Evolutionary conservation across 30 jellyfish, hydroid and myxozoan genomes (phyloP), one percentile per base, ranked within the genome.

Genomic region (Aurelia aurita complex sp. Pacific): DNA sequence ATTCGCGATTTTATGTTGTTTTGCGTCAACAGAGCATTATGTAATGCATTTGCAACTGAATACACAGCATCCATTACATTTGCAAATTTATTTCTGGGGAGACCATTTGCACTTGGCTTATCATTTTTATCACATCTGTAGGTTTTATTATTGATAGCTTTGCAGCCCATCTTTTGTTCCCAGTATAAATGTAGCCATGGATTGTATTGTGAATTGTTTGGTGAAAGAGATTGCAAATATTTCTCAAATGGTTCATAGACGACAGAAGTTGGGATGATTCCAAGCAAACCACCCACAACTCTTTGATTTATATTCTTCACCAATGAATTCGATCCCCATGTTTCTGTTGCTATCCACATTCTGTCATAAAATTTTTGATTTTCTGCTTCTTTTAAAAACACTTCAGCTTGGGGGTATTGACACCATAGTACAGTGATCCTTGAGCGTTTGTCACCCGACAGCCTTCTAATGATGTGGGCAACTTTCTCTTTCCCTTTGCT

Each of bases 311-410:
- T 63, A 51, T 77, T 77, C 38, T 77, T 70, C 51, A 95, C 96
- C 18, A 73, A 62, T 29, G 35, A 52, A 52, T 92, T 82, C 55
- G 75, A 80, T 0, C 99, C 99, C 94, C 97, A 95, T 10, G 95
- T 87, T 79, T 95, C 99, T 1, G 99, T 95, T n/a, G 99, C 99
- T 35, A 95, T 89, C 99, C 99, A 95, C 35, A 90, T 90, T 59
- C 97, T 77, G 66, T 90, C 93, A 78, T 75, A 87, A 70, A 79
- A 77, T 32, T 64, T 33, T 87, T 83, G 84, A 63, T 69, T 42
- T 35, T 80, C 85, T 33, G 99, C 99, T 23, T 78, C 98, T 69
- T 87, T 69, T 17, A 95, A 38, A 51, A 95, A 76, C 2, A 59
- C 70, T 55, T 85, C 82, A 10, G 99, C 99, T 60, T 85, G 97